Conservation (phyloP, 2,113 vertebrate species). For the Marmota flaviventris region DNA sequence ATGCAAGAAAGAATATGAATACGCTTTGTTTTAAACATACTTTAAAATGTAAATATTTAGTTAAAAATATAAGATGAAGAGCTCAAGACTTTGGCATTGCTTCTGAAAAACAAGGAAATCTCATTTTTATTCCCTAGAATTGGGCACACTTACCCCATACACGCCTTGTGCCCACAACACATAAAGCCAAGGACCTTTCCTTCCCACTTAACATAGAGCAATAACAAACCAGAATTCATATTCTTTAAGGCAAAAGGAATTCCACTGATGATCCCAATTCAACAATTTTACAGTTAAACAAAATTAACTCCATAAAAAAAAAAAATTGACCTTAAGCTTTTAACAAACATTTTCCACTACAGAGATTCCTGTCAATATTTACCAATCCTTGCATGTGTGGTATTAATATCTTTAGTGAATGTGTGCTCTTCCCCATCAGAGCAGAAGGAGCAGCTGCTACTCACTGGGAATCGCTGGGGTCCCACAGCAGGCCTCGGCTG, state of each 20-base stretch:
- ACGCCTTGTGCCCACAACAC: background rate
- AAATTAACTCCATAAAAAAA: constrained; percentile 87
- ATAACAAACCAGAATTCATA: constrained; percentile 79
- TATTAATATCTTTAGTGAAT: constrained; percentile 90
- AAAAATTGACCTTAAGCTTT: constrained; percentile 90
- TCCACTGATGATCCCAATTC: constrained; percentile 83
- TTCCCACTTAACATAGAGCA: constrained; percentile 75
- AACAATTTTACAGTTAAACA: constrained; percentile 89
- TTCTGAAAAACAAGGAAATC: background rate
- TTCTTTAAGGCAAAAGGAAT: constrained; percentile 79
- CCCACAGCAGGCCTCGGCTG: constrained; percentile 96
- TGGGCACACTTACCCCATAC: background rate
- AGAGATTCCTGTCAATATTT: constrained; percentile 92
- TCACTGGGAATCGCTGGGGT: constrained; percentile 99
- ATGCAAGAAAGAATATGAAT: background rate
- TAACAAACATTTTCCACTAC: constrained; percentile 92
- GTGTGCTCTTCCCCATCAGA: constrained; percentile 87
- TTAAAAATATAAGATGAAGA: constrained; percentile 2
- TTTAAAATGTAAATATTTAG: background rate
- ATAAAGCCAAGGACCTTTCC: constrained; percentile 80
- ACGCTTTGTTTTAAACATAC: background rate
- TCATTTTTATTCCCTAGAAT: background rate
- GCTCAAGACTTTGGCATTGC: background rate
- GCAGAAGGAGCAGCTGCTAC: constrained; percentile 92
- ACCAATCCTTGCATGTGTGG: constrained; percentile 91